Evolutionary conservation across 2,888 invertebrate genomes (phyloP), one percentile per base, ranked within the genome.

Genomic region (Clunio marinus): DNA sequence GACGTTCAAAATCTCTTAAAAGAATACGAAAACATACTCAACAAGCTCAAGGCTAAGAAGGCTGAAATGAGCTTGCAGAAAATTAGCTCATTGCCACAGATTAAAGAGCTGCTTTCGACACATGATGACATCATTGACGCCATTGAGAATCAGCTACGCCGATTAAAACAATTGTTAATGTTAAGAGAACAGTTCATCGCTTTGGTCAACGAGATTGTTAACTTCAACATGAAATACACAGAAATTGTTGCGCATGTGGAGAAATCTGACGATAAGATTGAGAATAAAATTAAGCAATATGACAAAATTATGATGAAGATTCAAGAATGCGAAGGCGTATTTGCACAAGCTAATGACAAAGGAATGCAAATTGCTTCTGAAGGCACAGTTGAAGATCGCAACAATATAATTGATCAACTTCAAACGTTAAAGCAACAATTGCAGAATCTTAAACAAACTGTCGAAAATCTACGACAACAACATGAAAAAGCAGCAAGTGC

Each of bases 281-380:
- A 92, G 75, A 92, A 93, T 46, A 93, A 93, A 76, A 92, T 95
- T 65, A 89, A 88, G 74, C 86, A 88, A 66, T 94, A 93, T 73
- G 91, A 93, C 74, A 89, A 92, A 72, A 86, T 92, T 0, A 91
- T 94, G 71, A 80, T 85, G 0, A 91, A 91, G 75, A 92, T 95
- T 66, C 93, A 93, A 80, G 93, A 93, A 73, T 93, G 91, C 75
- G 95, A 95, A 77, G 94, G 93, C 8, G 81, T 89, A 35, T 78
- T 96, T 7, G 90, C 93, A 0, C 87, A 91, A 3, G 93, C 95
- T 0, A 88, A 88, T 13, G 96, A 96, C 75, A 95, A 95, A 76
- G 96, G 95, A 0, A 91, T 93, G 74, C 92, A 93, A 77, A 95
- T 96, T 32, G 93, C 93, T 0, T 88, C 89, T 0, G 95, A 96